Evolutionary conservation across 2,888 invertebrate genomes (phyloP).

Genomic region (Mystacides longicornis): DNA sequence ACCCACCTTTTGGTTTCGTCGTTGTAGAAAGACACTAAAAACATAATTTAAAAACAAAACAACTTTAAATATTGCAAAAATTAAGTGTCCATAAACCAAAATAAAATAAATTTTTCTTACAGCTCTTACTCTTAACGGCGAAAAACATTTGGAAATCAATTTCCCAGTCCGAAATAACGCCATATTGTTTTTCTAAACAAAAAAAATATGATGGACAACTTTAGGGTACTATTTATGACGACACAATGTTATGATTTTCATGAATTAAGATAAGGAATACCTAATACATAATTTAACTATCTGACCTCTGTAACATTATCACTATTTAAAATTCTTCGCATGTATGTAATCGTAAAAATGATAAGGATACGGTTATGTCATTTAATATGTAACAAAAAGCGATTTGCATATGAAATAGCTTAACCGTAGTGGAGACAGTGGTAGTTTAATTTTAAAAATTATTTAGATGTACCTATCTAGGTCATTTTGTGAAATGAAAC

Average conservation of each 20-base stretch:
- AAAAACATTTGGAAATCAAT: slow-evolving; percentile 5
- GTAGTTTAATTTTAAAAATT: too few species aligned
- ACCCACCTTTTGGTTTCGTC: slow-evolving; percentile 36
- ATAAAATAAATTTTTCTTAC: slow-evolving; percentile 2
- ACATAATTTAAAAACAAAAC: background rate
- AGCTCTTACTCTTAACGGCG: slow-evolving; percentile 11
- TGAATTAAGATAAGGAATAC: background rate
- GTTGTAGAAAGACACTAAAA: slow-evolving; percentile 39
- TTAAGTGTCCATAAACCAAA: too few species aligned
- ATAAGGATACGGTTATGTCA: background rate
- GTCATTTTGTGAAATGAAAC: too few species aligned
- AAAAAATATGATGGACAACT: background rate
- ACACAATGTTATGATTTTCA: background rate
- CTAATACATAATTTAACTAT: background rate
- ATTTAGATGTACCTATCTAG: too few species aligned
- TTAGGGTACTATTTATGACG: background rate
- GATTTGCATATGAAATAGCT: too few species aligned
- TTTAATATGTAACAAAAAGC: too few species aligned
- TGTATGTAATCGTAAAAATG: background rate
- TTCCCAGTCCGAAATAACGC: slow-evolving; percentile 5
- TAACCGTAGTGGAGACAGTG: too few species aligned
- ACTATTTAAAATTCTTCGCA: background rate
- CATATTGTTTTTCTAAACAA: slow-evolving; percentile 3
- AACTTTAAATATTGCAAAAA: background rate
- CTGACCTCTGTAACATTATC: background rate